These are phyloP conservation scores for Diplolepis rosae DNA, from an alignment of 2,888 invertebrate species.

Conservation along the genomic window DNA sequence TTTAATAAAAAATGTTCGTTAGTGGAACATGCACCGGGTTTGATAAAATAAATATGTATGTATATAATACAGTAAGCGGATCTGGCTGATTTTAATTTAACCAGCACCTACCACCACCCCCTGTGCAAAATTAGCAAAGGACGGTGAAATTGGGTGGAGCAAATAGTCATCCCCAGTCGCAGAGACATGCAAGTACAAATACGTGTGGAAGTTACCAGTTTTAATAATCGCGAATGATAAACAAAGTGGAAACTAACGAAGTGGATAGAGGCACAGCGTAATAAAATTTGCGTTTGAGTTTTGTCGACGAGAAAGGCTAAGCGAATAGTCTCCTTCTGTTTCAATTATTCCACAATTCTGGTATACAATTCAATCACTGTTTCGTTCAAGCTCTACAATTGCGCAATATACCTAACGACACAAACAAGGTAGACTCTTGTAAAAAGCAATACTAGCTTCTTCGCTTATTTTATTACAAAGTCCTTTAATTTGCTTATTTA, in stretches of 20 bases:
- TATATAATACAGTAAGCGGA: constrained; percentile 13
- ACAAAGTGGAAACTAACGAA: constrained; percentile 31
- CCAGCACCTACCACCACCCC: background rate
- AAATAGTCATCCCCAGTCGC: constrained; percentile 13
- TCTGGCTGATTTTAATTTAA: constrained; percentile 21
- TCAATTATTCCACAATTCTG: constrained; percentile 19
- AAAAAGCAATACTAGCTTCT: background rate
- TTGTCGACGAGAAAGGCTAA: background rate
- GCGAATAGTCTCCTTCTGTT: constrained; percentile 14
- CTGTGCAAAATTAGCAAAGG: constrained; percentile 1
- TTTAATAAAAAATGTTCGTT: constrained; percentile 16
- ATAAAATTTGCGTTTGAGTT: constrained; percentile 28
- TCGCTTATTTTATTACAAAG: background rate
- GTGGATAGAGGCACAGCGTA: constrained; percentile 24
- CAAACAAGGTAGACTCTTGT: background rate
- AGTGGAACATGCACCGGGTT: constrained; percentile 14
- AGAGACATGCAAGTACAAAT: constrained; percentile 15
- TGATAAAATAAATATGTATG: no score
- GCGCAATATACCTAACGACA: constrained; percentile 5
- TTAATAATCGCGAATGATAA: constrained; percentile 31
- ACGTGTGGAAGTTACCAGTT: background rate
- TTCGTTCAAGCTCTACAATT: constrained; percentile 10
- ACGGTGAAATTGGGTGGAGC: constrained; percentile 27
- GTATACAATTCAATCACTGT: constrained; percentile 20
- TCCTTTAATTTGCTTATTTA: background rate